These are phyloP conservation scores for Drosophila willistoni DNA, from an alignment of 1,140 invertebrate species.

Conservation along the genomic window DNA sequence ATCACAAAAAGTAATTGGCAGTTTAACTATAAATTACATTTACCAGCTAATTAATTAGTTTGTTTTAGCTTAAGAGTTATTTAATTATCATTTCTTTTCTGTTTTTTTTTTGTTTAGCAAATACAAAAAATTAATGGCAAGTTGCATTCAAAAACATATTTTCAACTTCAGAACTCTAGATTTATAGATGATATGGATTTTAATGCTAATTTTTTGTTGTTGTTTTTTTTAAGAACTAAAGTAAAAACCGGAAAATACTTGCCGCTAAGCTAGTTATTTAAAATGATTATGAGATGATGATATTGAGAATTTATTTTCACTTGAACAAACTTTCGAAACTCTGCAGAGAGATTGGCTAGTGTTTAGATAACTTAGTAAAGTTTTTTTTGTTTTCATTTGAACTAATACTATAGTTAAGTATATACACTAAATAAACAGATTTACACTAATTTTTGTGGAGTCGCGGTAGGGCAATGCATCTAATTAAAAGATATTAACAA, in stretches of 20 bases:
- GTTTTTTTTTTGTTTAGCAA: slow-evolving; percentile 21
- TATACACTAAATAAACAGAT: slow-evolving; percentile 62
- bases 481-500: slow-evolving; percentile 41
- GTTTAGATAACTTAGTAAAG: not conserved
- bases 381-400: not conserved
- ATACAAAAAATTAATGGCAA: slow-evolving; percentile 72
- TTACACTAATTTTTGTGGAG: slow-evolving; percentile 48
- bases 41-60: slow-evolving; percentile 46
- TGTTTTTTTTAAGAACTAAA: not conserved
- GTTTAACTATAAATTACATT: slow-evolving; percentile 62
- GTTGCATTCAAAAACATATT: slow-evolving; percentile 23
- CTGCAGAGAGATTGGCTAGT: not conserved
- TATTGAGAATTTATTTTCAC: not conserved
- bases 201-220: not conserved
- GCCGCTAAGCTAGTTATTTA: not conserved
- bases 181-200: not conserved
- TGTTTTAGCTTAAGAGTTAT: slow-evolving; percentile 34
- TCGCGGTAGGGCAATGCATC: slow-evolving; percentile 34
- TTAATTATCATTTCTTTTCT: not conserved
- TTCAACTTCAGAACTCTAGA: no score
- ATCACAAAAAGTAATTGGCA: slow-evolving; percentile 82
- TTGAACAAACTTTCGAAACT: not conserved
- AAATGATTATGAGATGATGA: not conserved
- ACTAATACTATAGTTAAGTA: slow-evolving; percentile 33
- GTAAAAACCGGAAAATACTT: not conserved